Base-by-base conservation (phyloP, 2,888 invertebrate genomes). In the Tortricodes alternella region DNA sequence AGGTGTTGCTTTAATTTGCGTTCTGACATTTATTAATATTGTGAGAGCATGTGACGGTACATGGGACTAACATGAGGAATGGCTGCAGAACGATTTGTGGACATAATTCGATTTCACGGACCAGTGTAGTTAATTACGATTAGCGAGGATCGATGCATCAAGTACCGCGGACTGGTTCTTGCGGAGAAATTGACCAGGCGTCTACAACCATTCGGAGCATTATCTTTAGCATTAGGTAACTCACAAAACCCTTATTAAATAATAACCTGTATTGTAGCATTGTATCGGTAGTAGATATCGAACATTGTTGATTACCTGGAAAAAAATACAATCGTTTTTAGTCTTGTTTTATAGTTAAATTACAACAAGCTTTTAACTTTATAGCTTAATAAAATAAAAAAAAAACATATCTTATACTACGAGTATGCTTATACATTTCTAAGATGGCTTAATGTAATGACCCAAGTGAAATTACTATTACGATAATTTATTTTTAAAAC, bases 121-220 rank as follows among this genome's bases (percentile, higher is more conserved):
- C 75, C 71, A 64, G 71, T 75, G 76, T 81, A 80, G 80, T 86
- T 88, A 87, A 88, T 89, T 85, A 83, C 80, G 78, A 80, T 83
- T 80, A 78, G 79, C 71, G 70, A 77, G 80, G 78, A 82, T 82
- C 81, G 83, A 84, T 83, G 80, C 74, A 74, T 78, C 76, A 73
- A 66, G 67, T 62, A 67, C 71, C 57, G 65, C 63, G 62, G 75
- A 87, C 89, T 84, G 85, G 87, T 89, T 86, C 74, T 76, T 63
- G 71, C 63, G 76, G 85, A 76, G 87, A 88, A 88, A 89, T 80
- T 73, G 71, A 62, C 55, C 83, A 84, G 87, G 62, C 76, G 73
- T 74, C 50, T 62, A 29, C 77, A 86, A 87, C 86, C 67, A 87
- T 87, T 82, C 77, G 71, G 85, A 80, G 74, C 79, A 44, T 43